Percentiles rank a stretch among this genome's conserved stretches.
Evolutionary conservation across 1,140 invertebrate species (phyloP).

Genomic region (Apis laboriosa): DNA sequence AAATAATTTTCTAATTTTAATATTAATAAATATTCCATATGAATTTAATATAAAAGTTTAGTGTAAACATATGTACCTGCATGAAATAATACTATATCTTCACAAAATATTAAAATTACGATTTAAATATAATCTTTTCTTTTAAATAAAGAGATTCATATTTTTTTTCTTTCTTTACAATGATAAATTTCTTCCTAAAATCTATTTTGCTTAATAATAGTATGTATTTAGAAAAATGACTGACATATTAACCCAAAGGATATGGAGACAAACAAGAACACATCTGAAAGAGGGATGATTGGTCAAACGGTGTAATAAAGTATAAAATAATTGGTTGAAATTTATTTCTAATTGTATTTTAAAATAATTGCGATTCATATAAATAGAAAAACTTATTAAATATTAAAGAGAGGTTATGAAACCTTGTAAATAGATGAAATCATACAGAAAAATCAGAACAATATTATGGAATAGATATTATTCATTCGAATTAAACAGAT

Average conservation of each 20-base stretch:
- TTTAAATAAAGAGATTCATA: neutral
- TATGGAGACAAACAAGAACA: slow-evolving; percentile 1
- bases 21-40: neutral
- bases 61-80: neutral
- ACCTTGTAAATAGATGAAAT: slow-evolving; percentile 22
- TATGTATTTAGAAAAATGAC: slow-evolving; percentile 6
- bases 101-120: neutral
- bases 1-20: neutral
- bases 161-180: neutral
- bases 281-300: slow-evolving; percentile 1
- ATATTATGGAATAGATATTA: neutral
- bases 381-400: neutral
- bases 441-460: neutral
- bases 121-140: neutral
- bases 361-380: no score
- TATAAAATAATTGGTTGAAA: neutral
- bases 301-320: neutral
- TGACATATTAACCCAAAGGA: slow-evolving; percentile 15
- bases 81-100: neutral
- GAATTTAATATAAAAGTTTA: neutral
- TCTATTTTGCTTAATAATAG: neutral
- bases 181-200: neutral
- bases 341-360: neutral
- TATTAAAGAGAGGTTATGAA: slow-evolving; percentile 28
- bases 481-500: neutral